phyloP scores from a whole-genome alignment of 2,888 invertebrate genomes.

The Entomobrya multifasciata region DNA sequence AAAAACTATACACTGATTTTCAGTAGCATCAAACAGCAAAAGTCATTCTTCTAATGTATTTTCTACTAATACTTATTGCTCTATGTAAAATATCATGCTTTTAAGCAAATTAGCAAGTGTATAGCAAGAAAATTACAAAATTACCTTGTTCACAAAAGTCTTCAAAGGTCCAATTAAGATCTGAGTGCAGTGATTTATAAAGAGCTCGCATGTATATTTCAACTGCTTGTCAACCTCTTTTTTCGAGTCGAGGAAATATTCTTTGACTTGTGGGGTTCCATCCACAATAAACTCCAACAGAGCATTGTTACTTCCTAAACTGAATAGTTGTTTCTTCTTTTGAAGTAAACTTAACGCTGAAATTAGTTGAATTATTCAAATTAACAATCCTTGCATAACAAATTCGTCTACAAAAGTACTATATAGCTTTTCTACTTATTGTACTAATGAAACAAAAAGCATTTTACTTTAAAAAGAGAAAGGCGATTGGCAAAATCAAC shows the following conservation, averaged over 20 bases:
- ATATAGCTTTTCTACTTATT: not conserved
- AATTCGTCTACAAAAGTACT: not conserved
- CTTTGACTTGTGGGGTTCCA: constrained; percentile 96
- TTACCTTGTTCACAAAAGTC: constrained; percentile 88
- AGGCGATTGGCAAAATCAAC: constrained; percentile 46
- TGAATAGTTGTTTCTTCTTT: constrained; percentile 92
- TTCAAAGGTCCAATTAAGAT: constrained; percentile 89
- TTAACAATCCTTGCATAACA: not conserved
- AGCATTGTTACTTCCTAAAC: constrained; percentile 93
- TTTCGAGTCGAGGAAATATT: constrained; percentile 95
- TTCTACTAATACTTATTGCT: no score
- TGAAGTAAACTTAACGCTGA: constrained; percentile 83
- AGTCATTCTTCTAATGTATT: no score
- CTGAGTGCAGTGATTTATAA: constrained; percentile 90
- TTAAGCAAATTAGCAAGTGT: no score
- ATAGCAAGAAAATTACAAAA: no score
- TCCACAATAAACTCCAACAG: constrained; percentile 94
- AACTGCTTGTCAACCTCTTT: constrained; percentile 97
- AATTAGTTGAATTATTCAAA: constrained; percentile 46
- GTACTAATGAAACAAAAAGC: constrained; percentile 8
- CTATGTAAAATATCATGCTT: no score
- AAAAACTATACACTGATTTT: no score
- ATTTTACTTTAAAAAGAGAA: constrained; percentile 19
- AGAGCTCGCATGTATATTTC: constrained; percentile 93
- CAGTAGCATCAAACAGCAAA: no score